Evolutionary conservation across 2,888 invertebrate genomes (phyloP).

Genomic region (Agriopis aurantiaria): DNA sequence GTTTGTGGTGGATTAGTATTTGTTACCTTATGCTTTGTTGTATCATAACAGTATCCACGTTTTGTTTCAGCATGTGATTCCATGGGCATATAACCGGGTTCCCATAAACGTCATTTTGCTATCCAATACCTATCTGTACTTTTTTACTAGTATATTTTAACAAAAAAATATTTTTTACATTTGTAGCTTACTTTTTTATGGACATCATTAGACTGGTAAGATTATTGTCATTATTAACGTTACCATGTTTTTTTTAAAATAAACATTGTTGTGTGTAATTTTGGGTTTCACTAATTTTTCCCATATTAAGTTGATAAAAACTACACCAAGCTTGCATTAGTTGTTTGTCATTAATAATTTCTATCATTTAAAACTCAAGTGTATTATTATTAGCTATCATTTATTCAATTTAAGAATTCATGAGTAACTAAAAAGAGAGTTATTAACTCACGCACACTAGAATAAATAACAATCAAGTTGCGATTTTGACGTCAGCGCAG

Average conservation of each 20-base stretch:
- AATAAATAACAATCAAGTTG: no score
- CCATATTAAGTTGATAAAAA: neutral
- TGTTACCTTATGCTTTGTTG: conserved; percentile 3
- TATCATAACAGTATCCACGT: conserved; percentile 26
- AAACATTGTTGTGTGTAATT: conserved; percentile 4
- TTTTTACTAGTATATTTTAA: neutral
- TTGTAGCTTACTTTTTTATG: conserved; percentile 26
- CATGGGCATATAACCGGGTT: conserved; percentile 45
- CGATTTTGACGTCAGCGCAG: no score
- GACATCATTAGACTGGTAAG: conserved; percentile 28
- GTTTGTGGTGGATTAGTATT: neutral
- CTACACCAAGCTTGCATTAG: neutral
- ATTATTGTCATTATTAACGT: conserved; percentile 7
- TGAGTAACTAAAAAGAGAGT: no score
- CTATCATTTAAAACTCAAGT: neutral
- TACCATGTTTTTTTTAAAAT: conserved; percentile 14
- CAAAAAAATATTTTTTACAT: conserved; percentile 7
- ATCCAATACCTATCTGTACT: conserved; percentile 27
- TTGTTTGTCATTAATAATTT: neutral
- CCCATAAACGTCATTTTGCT: conserved; percentile 26
- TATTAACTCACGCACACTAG: no score
- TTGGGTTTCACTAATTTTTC: conserved; percentile 24
- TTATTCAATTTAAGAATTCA: no score
- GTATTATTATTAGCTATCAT: no score
- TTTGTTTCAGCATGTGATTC: conserved; percentile 65